Percentiles rank a stretch among this genome's conserved stretches.
Conservation (phyloP, 1,140 invertebrate genomes). For the Lordiphosa collinella region DNA sequence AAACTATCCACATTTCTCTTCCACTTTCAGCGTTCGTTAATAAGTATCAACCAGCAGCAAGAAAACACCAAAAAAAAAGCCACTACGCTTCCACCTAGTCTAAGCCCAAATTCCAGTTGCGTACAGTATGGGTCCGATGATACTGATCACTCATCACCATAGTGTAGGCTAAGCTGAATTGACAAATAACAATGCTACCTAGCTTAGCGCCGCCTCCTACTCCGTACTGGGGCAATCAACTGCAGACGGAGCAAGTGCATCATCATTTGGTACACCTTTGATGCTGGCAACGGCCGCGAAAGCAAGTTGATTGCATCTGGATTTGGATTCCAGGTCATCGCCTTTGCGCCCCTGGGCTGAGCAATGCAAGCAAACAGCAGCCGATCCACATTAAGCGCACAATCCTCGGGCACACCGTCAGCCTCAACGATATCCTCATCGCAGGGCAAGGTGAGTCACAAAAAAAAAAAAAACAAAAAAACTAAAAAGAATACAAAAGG, state of each 20-base stretch:
- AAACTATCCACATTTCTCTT: too few relatives aligned
- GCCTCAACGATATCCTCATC: constrained; percentile 77
- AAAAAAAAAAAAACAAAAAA: constrained; percentile 2
- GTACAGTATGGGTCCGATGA: background rate
- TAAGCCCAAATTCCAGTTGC: background rate
- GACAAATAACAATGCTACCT: too few relatives aligned
- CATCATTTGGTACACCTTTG: too few relatives aligned
- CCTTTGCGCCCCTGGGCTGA: constrained; percentile 42
- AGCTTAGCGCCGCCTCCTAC: background rate
- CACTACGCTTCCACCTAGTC: too few relatives aligned
- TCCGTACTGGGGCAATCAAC: background rate
- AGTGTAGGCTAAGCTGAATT: too few relatives aligned
- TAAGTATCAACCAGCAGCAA: too few relatives aligned
- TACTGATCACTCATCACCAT: too few relatives aligned
- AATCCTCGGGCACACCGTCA: constrained; percentile 78
- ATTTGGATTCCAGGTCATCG: constrained; percentile 8
- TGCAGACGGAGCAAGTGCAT: too few relatives aligned
- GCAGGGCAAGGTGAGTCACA: constrained; percentile 70
- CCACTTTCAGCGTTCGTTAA: too few relatives aligned
- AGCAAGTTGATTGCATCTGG: constrained; percentile 16
- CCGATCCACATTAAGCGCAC: constrained; percentile 73
- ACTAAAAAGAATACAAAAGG: background rate
- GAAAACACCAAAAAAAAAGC: too few relatives aligned
- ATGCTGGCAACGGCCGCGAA: constrained; percentile 1
- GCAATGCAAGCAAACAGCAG: constrained; percentile 78